Conservation (phyloP, 2,113 vertebrate genomes). For the Gulo gulo region DNA sequence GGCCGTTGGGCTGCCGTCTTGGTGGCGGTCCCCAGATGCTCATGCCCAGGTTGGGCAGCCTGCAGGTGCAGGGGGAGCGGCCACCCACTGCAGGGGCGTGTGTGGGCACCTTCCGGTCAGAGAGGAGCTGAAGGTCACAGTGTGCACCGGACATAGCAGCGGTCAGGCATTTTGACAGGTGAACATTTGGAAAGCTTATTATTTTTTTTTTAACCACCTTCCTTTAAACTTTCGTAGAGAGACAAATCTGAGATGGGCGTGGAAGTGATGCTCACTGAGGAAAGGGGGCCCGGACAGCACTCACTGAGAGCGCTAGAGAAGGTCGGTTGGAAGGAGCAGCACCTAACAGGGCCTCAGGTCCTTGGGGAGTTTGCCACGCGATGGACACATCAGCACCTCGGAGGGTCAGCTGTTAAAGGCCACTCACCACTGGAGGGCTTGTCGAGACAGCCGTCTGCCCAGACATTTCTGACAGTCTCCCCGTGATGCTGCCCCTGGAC, state of each 20-base stretch:
- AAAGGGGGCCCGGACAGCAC: no score
- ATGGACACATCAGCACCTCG: not conserved
- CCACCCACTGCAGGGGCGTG: accelerated
- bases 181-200: not conserved
- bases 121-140: not conserved
- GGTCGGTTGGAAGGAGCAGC: not conserved
- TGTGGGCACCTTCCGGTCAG: not conserved
- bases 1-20: not conserved
- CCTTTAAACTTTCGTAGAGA: not conserved
- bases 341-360: not conserved
- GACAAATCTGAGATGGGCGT: not conserved
- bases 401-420: not conserved
- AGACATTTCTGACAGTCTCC: not conserved
- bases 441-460: not conserved
- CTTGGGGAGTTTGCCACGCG: not conserved
- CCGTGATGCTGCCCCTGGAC: not conserved
- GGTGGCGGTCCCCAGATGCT: not conserved
- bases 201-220: not conserved
- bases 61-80: no score
- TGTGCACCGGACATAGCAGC: not conserved
- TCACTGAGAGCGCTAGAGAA: no score
- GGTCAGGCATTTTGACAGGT: not conserved
- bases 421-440: not conserved
- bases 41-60: no score
- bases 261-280: not conserved